These are phyloP conservation scores for Drosophila saltans DNA, from an alignment of 1,140 invertebrate species.

Conservation along the genomic window DNA sequence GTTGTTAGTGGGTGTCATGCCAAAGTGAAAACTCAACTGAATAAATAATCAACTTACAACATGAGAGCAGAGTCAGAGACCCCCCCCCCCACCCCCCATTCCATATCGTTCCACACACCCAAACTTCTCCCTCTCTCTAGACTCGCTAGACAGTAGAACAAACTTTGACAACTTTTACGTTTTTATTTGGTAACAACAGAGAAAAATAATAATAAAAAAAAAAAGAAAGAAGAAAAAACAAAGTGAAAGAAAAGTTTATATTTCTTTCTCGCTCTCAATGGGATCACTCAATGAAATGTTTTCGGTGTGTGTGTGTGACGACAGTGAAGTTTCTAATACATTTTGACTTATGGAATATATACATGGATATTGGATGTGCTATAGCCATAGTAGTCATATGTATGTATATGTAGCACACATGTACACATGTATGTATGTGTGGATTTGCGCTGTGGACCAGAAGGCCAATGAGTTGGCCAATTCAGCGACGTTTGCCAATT, in stretches of 20 bases:
- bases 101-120: neutral
- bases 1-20: slow-evolving; percentile 32
- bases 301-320: neutral
- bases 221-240: neutral
- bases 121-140: neutral
- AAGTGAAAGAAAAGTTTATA: slow-evolving; percentile 8
- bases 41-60: slow-evolving; percentile 75
- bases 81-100: neutral
- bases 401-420: neutral
- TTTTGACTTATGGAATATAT: slow-evolving; percentile 22
- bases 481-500: slow-evolving; percentile 81
- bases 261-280: slow-evolving; percentile 13
- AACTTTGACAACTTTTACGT: slow-evolving; percentile 55
- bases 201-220: slow-evolving; percentile 10
- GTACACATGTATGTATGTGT: slow-evolving; percentile 6
- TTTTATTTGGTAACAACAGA: slow-evolving; percentile 16
- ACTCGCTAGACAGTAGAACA: neutral
- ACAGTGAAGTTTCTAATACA: slow-evolving; percentile 11
- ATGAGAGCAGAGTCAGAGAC: slow-evolving; percentile 35
- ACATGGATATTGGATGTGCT: slow-evolving; percentile 3
- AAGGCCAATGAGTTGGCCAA: slow-evolving; percentile 71
- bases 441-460: slow-evolving; percentile 15
- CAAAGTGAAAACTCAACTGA: slow-evolving; percentile 73
- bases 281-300: slow-evolving; percentile 2
- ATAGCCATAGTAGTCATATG: too few species aligned